Base-by-base conservation (phyloP, 2,113 vertebrate genomes). In the Lepus europaeus region DNA sequence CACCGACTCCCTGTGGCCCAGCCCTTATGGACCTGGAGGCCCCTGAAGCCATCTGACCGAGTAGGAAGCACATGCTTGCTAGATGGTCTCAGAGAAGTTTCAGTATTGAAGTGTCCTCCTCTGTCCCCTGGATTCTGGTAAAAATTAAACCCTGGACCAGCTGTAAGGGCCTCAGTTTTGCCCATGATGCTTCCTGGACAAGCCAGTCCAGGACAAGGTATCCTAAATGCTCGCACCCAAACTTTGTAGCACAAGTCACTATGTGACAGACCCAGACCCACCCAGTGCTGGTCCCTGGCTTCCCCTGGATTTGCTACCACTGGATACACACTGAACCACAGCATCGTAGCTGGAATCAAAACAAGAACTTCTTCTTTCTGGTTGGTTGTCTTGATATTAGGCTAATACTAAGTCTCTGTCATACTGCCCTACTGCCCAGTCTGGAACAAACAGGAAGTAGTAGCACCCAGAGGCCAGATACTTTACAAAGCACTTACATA, bases 1-100 rank as follows among this genome's bases (percentile, higher is more conserved):
- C n/a, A 20, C 63, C 27, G 27, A 1, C 61, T 45, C 29, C 27
- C 2, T 5, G 31, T 2, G 59, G 14, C 39, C 61, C 31, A 69
- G 39, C 9, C 3, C 3, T 7, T 16, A 8, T 0, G 1, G 33
- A 10, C 9, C 39, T 2, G 5, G 73, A 31, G 63, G 66, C 39
- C 27, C 61, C 31, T 20, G n/a, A 31, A 56, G 33, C 49, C 0
- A 5, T 36, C 9, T 13, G 25, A 12, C 70, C 6, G 19, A 9
- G n/a, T 45, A 25, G 72, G 23, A 56, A 39, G 53, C 79, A 89
- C 11, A 33, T 8, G 6, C 3, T 49, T 10, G 22, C n/a, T 36
- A 64, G 19, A 70, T 9, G 5, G 6, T n/a, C 49, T 84, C 77
- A 76, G 39, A 79, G 36, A 20, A 92, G 76, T 16, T 23, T 59